A percentile compares a stretch with the other conserved stretches of the same genome.
phyloP scores from a whole-genome alignment of 2,888 invertebrate genomes.

The Epistrophe grossulariae region DNA sequence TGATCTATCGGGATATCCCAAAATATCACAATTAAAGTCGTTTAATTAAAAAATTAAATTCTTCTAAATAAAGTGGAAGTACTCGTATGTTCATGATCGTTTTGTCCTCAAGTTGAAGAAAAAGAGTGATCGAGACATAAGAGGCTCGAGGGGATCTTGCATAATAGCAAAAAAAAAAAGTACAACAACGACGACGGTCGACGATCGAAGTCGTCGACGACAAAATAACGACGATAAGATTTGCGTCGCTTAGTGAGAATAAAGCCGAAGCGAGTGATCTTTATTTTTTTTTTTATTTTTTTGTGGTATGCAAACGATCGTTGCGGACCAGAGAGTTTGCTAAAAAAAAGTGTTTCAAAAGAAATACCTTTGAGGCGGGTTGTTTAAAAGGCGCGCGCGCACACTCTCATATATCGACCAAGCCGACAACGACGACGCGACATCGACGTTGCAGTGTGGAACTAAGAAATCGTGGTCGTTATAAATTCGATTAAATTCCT shows the following conservation, averaged over 20 bases:
- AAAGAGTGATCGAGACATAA: conserved; percentile 36
- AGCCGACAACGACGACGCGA: conserved; percentile 9
- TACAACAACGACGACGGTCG: conserved; percentile 11
- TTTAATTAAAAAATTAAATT: conserved; percentile 54
- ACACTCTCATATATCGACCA: conserved; percentile 39
- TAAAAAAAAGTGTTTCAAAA: conserved; percentile 53
- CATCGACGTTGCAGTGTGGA: conserved; percentile 23
- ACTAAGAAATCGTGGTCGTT: conserved; percentile 68
- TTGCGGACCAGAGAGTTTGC: conserved; percentile 64
- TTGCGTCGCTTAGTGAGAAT: conserved; percentile 65
- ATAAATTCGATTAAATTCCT: conserved; percentile 70
- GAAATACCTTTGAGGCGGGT: conserved; percentile 61
- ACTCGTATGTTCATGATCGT: conserved; percentile 23
- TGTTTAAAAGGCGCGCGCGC: conserved; percentile 62
- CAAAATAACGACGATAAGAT: conserved; percentile 44
- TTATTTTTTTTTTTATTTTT: conserved; percentile 29
- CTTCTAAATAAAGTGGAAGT: conserved; percentile 37
- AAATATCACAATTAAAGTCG: conserved; percentile 46
- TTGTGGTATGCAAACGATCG: conserved; percentile 69
- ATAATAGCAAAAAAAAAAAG: conserved; percentile 59
- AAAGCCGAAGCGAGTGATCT: conserved; percentile 61
- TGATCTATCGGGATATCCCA: conserved; percentile 45
- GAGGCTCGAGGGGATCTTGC: conserved; percentile 59
- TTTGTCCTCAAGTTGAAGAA: conserved; percentile 10
- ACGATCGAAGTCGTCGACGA: conserved; percentile 30